Evolutionary conservation across 2,888 invertebrate genomes (phyloP), one percentile per base, ranked within the genome.

Genomic region (Odiellus spinosus): DNA sequence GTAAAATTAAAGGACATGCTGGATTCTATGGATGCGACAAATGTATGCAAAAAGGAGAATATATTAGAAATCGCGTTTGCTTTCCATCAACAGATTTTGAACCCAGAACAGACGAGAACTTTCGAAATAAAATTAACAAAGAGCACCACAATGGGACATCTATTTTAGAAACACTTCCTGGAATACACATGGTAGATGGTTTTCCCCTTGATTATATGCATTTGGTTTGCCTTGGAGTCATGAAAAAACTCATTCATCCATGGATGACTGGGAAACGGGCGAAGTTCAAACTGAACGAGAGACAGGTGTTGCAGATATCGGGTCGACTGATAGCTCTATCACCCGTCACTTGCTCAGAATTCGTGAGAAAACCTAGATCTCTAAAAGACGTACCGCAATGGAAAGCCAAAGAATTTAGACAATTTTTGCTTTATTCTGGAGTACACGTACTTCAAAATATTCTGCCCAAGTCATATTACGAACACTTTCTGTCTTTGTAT

Each of bases 131-230:
- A 42, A 44, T 46, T 34, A 48, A 56, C 46, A 52, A 53, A 21
- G 54, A 53, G 21, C 55, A 54, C 33, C 58, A 59, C 42, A 42
- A 49, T 19, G 50, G 46, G 10, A 35, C 46, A n/a, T 46, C 54
- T 32, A 42, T 51, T 20, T 39, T 62, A 41, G 57, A 53, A 21
- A 50, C 1, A 6, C 42, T 42, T 12, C 3, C 26, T 3, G 17
- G 21, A 14, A 44, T 48, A 19, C 34, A 18, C 12, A 20, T 60
- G 48, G 54, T 61, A 11, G 48, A 53, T 10, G 44, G 56, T 44
- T 53, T 63, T 47, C 59, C 59, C 4, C 21, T 58, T 15, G 58
- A 63, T 15, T 58, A 58, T 46, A 57, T 62, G 61, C 64, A 63
- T 43, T 44, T 61, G 6, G 50, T 59, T 8, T 61, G 57, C 39